Conservation (phyloP, 2,888 invertebrate species). For the Clostera curtula region DNA sequence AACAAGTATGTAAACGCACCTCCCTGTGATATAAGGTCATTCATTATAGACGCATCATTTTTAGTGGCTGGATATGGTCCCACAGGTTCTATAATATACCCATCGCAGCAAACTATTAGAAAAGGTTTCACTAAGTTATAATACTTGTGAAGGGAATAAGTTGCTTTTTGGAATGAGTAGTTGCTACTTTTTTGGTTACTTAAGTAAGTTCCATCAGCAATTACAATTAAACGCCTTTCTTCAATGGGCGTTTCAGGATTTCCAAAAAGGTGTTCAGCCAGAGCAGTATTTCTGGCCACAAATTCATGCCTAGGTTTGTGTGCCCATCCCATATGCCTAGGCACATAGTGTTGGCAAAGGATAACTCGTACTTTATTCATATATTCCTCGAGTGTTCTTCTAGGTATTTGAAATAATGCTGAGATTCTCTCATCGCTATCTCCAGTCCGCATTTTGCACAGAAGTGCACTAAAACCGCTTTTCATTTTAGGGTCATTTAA, state of each 20-base stretch:
- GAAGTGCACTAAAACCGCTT: no score
- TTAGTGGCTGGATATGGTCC: constrained; percentile 8
- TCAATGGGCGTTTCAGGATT: background rate
- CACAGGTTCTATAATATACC: constrained; percentile 11
- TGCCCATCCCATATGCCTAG: constrained; percentile 1
- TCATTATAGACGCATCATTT: constrained; percentile 2
- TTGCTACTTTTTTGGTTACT: constrained; percentile 1
- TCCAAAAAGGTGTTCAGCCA: constrained; percentile 2
- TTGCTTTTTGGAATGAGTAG: background rate
- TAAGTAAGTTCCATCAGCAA: constrained; percentile 3
- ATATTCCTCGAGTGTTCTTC: background rate
- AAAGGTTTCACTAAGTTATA: constrained; percentile 10
- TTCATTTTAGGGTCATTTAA: no score
- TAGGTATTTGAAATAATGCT: background rate
- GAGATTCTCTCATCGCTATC: background rate
- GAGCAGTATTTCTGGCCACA: constrained; percentile 1
- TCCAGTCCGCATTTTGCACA: no score
- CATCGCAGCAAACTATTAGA: constrained; percentile 10
- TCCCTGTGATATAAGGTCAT: background rate
- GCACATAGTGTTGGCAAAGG: constrained; percentile 2
- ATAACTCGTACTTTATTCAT: background rate
- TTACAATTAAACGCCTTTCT: background rate
- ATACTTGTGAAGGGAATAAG: constrained; percentile 1
- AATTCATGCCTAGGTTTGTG: constrained; percentile 1
- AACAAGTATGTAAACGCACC: background rate